Evolutionary conservation across 1,140 invertebrate species (phyloP), one percentile per base, ranked within the genome.

Genomic region (Parapsyche elsis): DNA sequence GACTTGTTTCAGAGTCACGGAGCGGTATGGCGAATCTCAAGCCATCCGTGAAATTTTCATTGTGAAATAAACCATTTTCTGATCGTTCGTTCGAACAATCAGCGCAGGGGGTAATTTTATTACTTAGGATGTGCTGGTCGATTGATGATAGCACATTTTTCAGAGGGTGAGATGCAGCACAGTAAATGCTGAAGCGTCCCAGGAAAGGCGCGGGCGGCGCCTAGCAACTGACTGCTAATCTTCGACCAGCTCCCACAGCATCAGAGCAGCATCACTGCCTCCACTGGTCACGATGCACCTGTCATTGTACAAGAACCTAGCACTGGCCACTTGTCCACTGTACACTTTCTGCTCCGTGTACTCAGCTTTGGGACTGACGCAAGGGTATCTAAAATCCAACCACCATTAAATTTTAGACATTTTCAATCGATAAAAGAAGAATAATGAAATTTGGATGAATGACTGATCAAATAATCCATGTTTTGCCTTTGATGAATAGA

Each of bases 161-260:
- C 59, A 77, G 38, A 71, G 24, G 0, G 79, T 78, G 9, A 81
- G 75, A 26, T 87, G 87, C 59, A 86, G 86, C 30, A 87, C 86
- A 1, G 88, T 87, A n/a, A 87, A 87, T 23, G 88, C 87, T 45
- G 86, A 86, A 77, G 87, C 78, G 70, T 87, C 80, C 71, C 87
- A 84, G 80, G 85, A 86, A 14, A 86, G 87, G 71, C 85, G 85
- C 19, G 83, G 85, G 83, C 82, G 85, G 82, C 85, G 84, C 85
- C 79, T 85, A 84, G 84, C 82, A 16, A 78, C 84, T 76, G 78
- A 83, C 81, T 87, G 88, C 88, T 93, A 94, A 86, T 95, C 94
- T 85, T 94, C 94, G 81, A 95, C 92, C 77, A 97, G 88, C 86
- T 95, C 94, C 97, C 96, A 98, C 83, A 98, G 92, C 94, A 98